Conservation (phyloP, 1,140 invertebrate genomes). For the Adoxophyes honmai region DNA sequence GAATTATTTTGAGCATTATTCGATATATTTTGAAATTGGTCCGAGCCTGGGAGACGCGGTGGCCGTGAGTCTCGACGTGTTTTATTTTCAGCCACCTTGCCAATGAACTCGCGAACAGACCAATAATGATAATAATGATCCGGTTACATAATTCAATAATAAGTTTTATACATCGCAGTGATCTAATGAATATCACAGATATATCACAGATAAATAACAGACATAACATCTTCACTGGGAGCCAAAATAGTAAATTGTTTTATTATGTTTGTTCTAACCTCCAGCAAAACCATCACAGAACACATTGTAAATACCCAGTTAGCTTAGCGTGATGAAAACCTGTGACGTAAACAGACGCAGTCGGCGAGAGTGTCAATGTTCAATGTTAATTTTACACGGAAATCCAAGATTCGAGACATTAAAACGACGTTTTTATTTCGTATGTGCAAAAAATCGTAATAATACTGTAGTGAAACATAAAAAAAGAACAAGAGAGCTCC, state of each 20-base stretch:
- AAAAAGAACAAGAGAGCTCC: neutral
- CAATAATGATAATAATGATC: neutral
- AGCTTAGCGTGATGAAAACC: too few species aligned
- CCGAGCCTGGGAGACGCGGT: slow-evolving; percentile 5
- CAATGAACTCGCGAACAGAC: slow-evolving; percentile 38
- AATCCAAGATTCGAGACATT: neutral
- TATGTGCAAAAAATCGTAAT: neutral
- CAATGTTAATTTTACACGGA: neutral
- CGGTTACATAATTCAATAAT: neutral
- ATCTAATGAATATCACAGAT: too few species aligned
- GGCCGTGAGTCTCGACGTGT: slow-evolving; percentile 26
- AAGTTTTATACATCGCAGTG: neutral
- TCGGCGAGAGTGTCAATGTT: too few species aligned
- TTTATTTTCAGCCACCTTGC: slow-evolving; percentile 52
- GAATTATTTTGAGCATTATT: slow-evolving; percentile 5
- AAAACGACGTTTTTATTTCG: slow-evolving; percentile 1
- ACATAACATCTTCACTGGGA: too few species aligned
- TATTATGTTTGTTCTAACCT: too few species aligned
- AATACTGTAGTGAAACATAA: neutral
- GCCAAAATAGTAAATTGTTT: too few species aligned
- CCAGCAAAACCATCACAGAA: too few species aligned
- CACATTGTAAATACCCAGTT: too few species aligned
- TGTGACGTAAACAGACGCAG: too few species aligned
- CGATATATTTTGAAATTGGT: slow-evolving; percentile 19
- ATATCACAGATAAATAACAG: too few species aligned